Percentiles rank a stretch among this genome's conserved stretches.
phyloP scores from a whole-genome alignment of 2,113 vertebrate species.

The Bucco capensis region DNA sequence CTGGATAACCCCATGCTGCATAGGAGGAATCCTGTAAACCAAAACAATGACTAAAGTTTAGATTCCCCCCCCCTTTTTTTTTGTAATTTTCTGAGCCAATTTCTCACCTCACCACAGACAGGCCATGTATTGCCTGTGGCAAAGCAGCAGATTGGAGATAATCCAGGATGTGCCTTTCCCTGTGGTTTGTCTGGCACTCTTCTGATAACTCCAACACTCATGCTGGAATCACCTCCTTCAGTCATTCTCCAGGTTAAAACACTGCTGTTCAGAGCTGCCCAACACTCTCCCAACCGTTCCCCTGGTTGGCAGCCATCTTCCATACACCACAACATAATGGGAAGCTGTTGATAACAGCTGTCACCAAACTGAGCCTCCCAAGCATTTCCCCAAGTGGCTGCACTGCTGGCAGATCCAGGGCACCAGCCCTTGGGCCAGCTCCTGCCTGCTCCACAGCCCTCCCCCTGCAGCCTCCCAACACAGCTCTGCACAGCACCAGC shows the following conservation, averaged over 20 bases:
- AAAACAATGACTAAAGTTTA: not conserved
- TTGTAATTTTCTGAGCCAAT: not conserved
- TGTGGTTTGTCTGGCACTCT: not conserved
- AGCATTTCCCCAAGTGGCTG: accelerated
- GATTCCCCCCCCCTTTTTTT: no score
- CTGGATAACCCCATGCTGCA: not conserved
- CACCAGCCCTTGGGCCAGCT: not conserved
- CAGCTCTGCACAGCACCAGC: accelerated
- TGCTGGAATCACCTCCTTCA: accelerated
- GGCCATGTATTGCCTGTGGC: not conserved
- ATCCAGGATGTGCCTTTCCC: not conserved
- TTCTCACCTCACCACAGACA: not conserved
- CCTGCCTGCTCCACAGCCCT: not conserved
- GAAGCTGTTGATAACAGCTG: not conserved
- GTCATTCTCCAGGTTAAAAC: not conserved
- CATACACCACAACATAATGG: not conserved
- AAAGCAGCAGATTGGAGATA: not conserved
- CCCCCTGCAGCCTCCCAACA: no score
- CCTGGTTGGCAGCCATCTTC: not conserved
- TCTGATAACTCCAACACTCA: not conserved
- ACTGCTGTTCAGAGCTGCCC: not conserved
- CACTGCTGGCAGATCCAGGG: no score
- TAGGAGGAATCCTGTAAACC: not conserved
- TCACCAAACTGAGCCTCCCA: not conserved
- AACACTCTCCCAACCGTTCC: not conserved